Base-by-base conservation (phyloP, 2,113 vertebrate species). In the Apteryx mantelli region DNA sequence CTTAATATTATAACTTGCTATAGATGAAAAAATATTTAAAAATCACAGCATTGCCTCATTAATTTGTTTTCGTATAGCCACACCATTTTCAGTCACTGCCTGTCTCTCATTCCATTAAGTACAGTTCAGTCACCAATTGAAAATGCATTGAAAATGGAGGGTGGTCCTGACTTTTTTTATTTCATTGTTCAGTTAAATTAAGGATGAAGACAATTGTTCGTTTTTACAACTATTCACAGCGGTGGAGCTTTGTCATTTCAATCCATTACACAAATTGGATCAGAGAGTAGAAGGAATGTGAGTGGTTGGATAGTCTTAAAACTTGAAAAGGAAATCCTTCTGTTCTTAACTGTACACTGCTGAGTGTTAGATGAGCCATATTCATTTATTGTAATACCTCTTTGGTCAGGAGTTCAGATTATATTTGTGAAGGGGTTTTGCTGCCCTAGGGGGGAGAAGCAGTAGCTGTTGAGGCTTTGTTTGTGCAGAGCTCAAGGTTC, bases 81-180 rank as follows among this genome's bases (percentile, higher is more conserved):
- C 17, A 10, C 56, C 6, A 5, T 86, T 21, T 65, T 63, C 32
- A 50, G 48, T 73, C 2, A 0, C 25, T 1, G 0, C 63, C 18
- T 52, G 78, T 68, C 28, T 86, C 40, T 80, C 22, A 38, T 60
- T 69, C 58, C 42, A 2, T 92, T 93, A 91, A 68, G 58, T 95
- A 50, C 26, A 2, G 0, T 42, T 91, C 5, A 7, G 8, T 82
- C 60, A 61, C 78, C 48, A 68, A 40, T 40, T 87, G 56, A 65
- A 85, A 88, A 89, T 50, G 16, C n/a, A 53, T 58, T 69, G 85
- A 38, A 40, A 46, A 55, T 50, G 42, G 55, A 75, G 58, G 58
- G 81, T 38, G 34, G 56, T 56, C 32, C 50, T 68, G 55, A 28
- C 46, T 68, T 53, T 14, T 64, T 40, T 38, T 60, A n/a, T 50